These are phyloP conservation scores for Noctua janthina DNA, from an alignment of 2,888 invertebrate genomes.

Conservation along the genomic window DNA sequence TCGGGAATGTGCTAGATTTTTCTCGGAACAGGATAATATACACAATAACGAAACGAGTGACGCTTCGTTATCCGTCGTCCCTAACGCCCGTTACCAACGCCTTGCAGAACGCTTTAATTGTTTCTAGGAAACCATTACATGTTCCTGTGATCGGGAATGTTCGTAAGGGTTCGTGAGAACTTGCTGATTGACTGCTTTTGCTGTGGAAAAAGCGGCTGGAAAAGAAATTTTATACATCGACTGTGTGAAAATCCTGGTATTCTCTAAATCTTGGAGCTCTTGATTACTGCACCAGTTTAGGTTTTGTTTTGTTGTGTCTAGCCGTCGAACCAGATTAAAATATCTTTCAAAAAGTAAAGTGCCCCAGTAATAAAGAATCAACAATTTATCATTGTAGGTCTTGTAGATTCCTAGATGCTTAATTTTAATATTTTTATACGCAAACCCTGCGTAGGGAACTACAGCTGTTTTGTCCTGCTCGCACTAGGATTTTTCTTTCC, in stretches of 20 bases:
- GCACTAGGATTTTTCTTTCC: too few species aligned
- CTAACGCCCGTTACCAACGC: constrained; percentile 10
- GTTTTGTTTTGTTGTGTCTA: neutral
- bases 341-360: neutral
- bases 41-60: constrained; percentile 1
- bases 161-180: constrained; percentile 6
- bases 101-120: constrained; percentile 20
- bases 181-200: neutral
- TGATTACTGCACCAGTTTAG: neutral
- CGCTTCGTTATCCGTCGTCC: constrained; percentile 17
- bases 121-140: constrained; percentile 19
- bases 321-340: neutral
- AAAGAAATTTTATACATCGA: neutral
- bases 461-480: too few species aligned
- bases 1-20: constrained; percentile 12
- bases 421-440: too few species aligned
- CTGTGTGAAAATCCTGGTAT: neutral
- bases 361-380: neutral
- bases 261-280: neutral
- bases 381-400: neutral
- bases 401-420: too few species aligned
- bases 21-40: constrained; percentile 9
- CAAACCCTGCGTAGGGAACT: too few species aligned
- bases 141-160: constrained; percentile 14
- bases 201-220: neutral